Base-by-base conservation (phyloP, 2,113 vertebrate species). In the Riparia riparia region DNA sequence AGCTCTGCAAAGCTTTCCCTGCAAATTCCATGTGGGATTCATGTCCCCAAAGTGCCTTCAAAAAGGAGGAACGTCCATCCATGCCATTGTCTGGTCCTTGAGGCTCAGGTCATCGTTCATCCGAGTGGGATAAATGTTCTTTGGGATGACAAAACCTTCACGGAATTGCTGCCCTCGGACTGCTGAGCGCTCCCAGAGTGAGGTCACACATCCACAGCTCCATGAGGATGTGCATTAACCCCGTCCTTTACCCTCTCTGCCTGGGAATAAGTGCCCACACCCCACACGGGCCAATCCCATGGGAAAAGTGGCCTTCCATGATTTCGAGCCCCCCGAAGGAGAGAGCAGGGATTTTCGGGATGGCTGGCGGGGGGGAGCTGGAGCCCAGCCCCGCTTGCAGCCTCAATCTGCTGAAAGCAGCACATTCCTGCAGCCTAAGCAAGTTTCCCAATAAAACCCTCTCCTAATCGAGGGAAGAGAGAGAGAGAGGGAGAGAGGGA, bases 401-500 rank as follows among this genome's bases (percentile, higher is more conserved):
- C 41, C 92, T 93, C 95, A 79, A 8, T 94, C 86, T 95, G 96
- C 96, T 96, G 95, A 89, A 96, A 41, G 92, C 80, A 85, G 94
- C 92, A 70, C 20, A 14, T 96, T 96, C 94, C 86, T 97, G 96
- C 96, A 92, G 94, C 91, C 94, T 93, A 92, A 95, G 96, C 96
- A 96, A 95, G 88, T 97, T 96, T 96, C 91, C 96, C 96, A 96
- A 95, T 96, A 96, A 97, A 95, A 92, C 94, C 94, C 65, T 93
- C 89, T 94, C 92, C 88, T 97, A 96, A 97, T 96, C 96, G 57
- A 88, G 79, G 82, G 82, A 58, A 88, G 68, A 71, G 92, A 91
- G 94, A 88, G 68, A 71, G 92, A 91, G 94, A 88, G 82, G 82
- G 58, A 88, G 68, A 71, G 92, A 91, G 94, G 86, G 68, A 63